These are phyloP conservation scores for Heterocephalus glaber DNA, from an alignment of 2,113 vertebrate genomes.

Conservation along the genomic window DNA sequence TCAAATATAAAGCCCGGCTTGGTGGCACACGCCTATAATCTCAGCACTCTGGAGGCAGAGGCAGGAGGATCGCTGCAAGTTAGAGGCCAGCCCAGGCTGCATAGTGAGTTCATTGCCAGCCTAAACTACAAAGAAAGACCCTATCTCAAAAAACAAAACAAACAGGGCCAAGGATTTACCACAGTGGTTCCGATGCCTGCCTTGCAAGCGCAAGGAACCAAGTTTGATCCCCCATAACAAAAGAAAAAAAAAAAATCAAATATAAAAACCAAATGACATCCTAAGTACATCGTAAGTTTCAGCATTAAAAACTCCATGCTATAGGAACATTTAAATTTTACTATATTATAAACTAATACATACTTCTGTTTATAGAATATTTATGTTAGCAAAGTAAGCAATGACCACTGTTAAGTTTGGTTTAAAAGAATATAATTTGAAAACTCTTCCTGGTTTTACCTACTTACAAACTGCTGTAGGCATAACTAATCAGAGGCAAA, in stretches of 20 bases:
- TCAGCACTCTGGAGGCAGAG: too few species aligned
- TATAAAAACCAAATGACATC: not conserved
- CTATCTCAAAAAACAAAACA: too few species aligned
- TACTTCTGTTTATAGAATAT: conserved; percentile 12
- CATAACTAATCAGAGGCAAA: not conserved
- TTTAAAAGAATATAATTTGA: conserved; percentile 4
- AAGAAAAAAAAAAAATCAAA: not conserved
- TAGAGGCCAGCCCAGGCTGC: too few species aligned
- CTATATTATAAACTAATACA: not conserved
- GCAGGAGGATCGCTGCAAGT: too few species aligned
- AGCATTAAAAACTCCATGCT: not conserved
- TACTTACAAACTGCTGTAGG: conserved; percentile 26
- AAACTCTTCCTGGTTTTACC: not conserved
- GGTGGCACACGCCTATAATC: too few species aligned
- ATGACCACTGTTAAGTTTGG: not conserved
- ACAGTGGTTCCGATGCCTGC: too few species aligned
- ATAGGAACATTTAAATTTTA: conserved; percentile 21
- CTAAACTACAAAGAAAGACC: too few species aligned
- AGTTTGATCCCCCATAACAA: too few species aligned
- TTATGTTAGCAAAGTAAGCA: conserved; percentile 33
- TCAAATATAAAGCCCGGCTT: conserved; percentile 30
- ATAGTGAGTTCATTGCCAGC: too few species aligned
- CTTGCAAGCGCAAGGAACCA: too few species aligned
- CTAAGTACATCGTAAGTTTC: not conserved
- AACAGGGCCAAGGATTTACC: too few species aligned